phyloP scores from a whole-genome alignment of 2,797 vertebrate genomes.

The Rhinophrynus dorsalis region DNA sequence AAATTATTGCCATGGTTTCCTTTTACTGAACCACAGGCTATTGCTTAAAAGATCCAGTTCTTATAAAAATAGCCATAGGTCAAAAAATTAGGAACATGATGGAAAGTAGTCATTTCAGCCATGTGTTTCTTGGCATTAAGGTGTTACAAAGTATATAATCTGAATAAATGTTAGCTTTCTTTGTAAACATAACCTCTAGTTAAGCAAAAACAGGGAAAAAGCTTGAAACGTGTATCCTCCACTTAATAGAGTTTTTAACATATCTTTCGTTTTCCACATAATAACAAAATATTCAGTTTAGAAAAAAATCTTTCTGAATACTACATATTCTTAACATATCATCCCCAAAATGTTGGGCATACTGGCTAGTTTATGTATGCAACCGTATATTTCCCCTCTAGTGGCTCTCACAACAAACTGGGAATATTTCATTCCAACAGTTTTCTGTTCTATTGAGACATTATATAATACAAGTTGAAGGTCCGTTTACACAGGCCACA shows the following conservation, averaged over 20 bases:
- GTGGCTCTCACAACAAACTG: not conserved
- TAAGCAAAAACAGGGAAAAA: conserved; percentile 57
- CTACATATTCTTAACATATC: not conserved
- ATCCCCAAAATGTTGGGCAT: not conserved
- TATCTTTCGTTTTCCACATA: conserved; percentile 51
- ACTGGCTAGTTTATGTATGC: not conserved
- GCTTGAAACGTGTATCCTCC: conserved; percentile 57
- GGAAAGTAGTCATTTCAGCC: conserved; percentile 63
- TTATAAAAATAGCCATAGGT: conserved; percentile 70
- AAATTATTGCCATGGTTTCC: conserved; percentile 58
- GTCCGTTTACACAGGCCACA: too few relatives aligned
- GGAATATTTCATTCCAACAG: not conserved
- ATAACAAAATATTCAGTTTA: not conserved
- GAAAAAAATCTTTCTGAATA: rapidly evolving
- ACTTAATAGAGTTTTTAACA: conserved; percentile 53
- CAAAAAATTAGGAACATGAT: conserved; percentile 58
- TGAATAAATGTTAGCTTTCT: conserved; percentile 68
- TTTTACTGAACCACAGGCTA: conserved; percentile 54
- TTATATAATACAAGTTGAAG: conserved; percentile 20
- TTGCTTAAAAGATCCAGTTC: conserved; percentile 67
- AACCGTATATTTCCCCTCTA: conserved; percentile 13
- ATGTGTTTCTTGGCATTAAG: conserved; percentile 67
- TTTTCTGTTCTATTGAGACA: not conserved
- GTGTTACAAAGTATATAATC: conserved; percentile 58
- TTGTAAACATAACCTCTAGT: conserved; percentile 66